A percentile compares a stretch with the other conserved stretches of the same genome.
Evolutionary conservation across 2,797 vertebrate species (phyloP).

Genomic region (Novumbra hubbsi): DNA sequence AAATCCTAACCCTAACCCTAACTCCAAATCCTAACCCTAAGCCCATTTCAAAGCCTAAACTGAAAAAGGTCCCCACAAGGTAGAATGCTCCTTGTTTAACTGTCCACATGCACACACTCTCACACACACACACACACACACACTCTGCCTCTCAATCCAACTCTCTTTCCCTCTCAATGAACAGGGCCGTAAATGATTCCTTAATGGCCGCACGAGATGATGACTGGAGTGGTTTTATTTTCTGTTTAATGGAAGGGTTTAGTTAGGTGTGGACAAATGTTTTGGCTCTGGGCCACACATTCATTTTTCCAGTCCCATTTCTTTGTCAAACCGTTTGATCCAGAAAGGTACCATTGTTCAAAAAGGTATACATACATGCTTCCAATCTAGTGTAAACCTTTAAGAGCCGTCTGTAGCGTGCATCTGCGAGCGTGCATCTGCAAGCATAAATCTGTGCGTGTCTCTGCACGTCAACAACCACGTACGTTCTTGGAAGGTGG

Average conservation of each 20-base stretch:
- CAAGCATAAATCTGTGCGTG: not conserved
- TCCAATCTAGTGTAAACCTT: too few relatives aligned
- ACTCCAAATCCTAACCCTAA: too few relatives aligned
- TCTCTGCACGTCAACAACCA: not conserved
- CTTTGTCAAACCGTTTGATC: too few relatives aligned
- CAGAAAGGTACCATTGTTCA: too few relatives aligned
- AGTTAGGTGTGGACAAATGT: conserved; percentile 7
- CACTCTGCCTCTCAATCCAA: not conserved
- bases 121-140: too few relatives aligned
- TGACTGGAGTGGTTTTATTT: conserved; percentile 33
- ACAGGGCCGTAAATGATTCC: conserved; percentile 37
- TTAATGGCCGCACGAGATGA: conserved; percentile 27
- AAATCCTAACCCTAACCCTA: too few relatives aligned
- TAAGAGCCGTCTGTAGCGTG: too few relatives aligned
- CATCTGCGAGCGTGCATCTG: not conserved
- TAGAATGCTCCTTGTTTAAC: too few relatives aligned
- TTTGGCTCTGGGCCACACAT: conserved; percentile 3
- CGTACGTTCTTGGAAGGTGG: conserved; percentile 99
- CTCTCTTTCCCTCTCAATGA: not conserved
- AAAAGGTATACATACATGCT: too few relatives aligned
- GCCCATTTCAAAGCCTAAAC: too few relatives aligned
- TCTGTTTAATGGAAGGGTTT: conserved; percentile 6
- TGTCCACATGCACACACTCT: too few relatives aligned
- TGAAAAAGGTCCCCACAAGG: too few relatives aligned
- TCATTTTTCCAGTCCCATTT: not conserved